These are phyloP conservation scores for Polymixis flavicincta DNA, from an alignment of 2,888 invertebrate species.

Conservation along the genomic window DNA sequence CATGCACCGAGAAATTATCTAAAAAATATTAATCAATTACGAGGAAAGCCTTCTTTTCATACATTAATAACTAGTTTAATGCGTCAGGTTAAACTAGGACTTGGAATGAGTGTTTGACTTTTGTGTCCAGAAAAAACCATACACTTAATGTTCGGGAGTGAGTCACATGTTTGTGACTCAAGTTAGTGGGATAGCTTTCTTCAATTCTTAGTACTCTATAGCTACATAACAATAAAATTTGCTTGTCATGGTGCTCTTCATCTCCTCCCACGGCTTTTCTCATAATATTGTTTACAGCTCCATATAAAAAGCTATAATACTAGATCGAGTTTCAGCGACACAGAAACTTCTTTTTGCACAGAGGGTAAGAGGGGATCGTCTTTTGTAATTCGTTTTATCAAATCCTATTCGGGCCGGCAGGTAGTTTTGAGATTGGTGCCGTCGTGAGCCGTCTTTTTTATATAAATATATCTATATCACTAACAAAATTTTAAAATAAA, in stretches of 20 bases:
- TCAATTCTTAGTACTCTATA: slow-evolving; percentile 49
- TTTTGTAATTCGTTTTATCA: slow-evolving; percentile 58
- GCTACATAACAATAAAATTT: slow-evolving; percentile 66
- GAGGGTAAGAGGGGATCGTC: slow-evolving; percentile 30
- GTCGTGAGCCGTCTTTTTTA: slow-evolving; percentile 37
- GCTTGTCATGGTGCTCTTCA: slow-evolving; percentile 61
- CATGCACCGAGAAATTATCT: not conserved
- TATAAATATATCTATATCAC: slow-evolving; percentile 10
- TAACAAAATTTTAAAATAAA: too few relatives aligned
- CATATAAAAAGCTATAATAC: slow-evolving; percentile 56
- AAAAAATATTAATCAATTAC: not conserved
- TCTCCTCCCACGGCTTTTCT: slow-evolving; percentile 57
- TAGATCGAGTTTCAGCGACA: slow-evolving; percentile 49
- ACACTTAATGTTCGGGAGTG: slow-evolving; percentile 58
- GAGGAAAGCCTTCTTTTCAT: not conserved
- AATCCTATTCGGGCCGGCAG: slow-evolving; percentile 47
- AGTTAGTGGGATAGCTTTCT: slow-evolving; percentile 58
- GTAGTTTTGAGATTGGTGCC: slow-evolving; percentile 49
- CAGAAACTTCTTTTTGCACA: slow-evolving; percentile 45
- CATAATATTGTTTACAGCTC: slow-evolving; percentile 58
- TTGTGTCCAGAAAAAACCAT: slow-evolving; percentile 46
- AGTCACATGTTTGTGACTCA: slow-evolving; percentile 71
- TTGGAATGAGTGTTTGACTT: slow-evolving; percentile 41
- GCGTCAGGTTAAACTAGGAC: slow-evolving; percentile 43
- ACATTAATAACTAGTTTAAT: slow-evolving; percentile 8